These are phyloP conservation scores for Caerostris extrusa DNA, from an alignment of 1,140 invertebrate genomes.

Conservation along the genomic window DNA sequence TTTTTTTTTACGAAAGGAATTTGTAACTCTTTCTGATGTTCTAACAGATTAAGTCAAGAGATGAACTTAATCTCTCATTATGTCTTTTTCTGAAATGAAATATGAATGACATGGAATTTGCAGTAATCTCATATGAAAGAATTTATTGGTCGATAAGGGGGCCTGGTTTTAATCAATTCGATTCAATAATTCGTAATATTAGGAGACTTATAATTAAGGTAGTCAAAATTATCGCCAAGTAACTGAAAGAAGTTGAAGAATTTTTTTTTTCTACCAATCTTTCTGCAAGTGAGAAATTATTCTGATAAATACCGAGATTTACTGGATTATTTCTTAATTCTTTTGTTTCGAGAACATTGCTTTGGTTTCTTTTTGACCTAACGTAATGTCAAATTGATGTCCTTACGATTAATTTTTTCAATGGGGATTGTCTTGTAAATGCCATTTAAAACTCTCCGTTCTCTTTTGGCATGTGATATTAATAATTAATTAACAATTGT, in stretches of 20 bases:
- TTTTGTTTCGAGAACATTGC: not conserved
- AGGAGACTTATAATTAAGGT: not conserved
- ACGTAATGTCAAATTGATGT: not conserved
- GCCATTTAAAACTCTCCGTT: not conserved
- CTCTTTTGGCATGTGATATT: not conserved
- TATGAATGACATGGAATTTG: not conserved
- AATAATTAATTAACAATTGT: not conserved
- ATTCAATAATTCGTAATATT: not conserved
- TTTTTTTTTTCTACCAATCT: not conserved
- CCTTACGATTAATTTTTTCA: not conserved
- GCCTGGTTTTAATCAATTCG: constrained; percentile 8
- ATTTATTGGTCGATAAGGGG: not conserved
- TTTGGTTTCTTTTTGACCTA: not conserved
- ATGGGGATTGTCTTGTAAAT: not conserved
- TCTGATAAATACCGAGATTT: not conserved
- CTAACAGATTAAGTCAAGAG: no score
- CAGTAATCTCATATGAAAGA: not conserved
- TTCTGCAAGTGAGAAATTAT: not conserved
- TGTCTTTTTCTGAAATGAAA: not conserved
- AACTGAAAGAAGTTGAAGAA: not conserved
- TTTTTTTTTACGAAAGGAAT: not conserved
- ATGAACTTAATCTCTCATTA: not conserved
- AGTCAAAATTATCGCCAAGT: not conserved
- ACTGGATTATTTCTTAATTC: not conserved
- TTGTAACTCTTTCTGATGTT: no score